Evolutionary conservation across 2,113 vertebrate species (phyloP), one percentile per base, ranked within the genome.

Genomic region (Clarias macrocephalus): DNA sequence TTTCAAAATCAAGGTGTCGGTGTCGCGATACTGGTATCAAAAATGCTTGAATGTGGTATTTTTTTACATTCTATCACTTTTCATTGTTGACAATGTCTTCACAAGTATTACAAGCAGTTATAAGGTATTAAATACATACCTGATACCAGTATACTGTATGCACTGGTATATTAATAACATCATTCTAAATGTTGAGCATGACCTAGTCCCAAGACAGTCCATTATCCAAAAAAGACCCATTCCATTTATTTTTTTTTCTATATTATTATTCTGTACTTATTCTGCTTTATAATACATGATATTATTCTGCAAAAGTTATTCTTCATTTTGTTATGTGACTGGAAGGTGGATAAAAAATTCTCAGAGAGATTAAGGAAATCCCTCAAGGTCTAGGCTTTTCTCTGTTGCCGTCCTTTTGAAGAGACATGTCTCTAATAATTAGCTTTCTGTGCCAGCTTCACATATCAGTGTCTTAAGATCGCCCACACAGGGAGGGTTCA

Each of bases 211-310:
- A 62, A 37, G 79, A 19, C 57, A 52, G 23, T 82, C 3, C 0
- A 52, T 65, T 19, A 65, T 3, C 15, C 15, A 82, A 82, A 48
- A 70, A 85, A 42, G 13, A 25, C n/a, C 10, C 57, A 83, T 56
- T 42, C 54, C 33, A 37, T 57, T 59, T 19, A n/a, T 59, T 48
- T 54, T 60, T 70, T 25, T 33, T 57, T 33, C 65, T 1, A 65
- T 85, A 65, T 88, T 33, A 65, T 66, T 66, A 82, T 82, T 18
- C 60, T 62, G 63, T 85, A 83, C 66, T 73, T 79, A 85, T 77
- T 88, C 62, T 73, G 48, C 63, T 76, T 28, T 54, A 83, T 83
- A 23, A 88, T 88, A 84, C 89, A 57, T 23, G 56, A 21, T 60
- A 62, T 86, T 85, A 66, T 33, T 33, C 82, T 82, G 21, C 37